Percentiles rank a stretch among this genome's conserved stretches.
Conservation (phyloP, 1,140 invertebrate species). For the Solen grandis region DNA sequence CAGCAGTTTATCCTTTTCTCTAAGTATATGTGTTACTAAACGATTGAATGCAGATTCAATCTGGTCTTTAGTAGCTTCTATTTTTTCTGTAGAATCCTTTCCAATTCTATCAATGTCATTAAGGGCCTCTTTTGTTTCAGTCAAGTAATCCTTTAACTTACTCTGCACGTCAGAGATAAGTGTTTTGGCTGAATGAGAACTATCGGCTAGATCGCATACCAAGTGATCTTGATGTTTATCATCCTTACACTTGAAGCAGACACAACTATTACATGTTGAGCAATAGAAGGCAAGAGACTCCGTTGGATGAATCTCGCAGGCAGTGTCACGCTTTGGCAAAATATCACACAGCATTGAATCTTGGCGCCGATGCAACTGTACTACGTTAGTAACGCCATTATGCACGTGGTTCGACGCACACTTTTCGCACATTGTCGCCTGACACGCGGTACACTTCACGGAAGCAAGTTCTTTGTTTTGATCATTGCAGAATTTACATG, state of each 20-base stretch:
- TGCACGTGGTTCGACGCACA: conserved; percentile 38
- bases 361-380: conserved; percentile 40
- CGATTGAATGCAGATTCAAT: conserved; percentile 31
- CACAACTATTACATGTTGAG: conserved; percentile 5
- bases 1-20: conserved; percentile 30
- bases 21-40: conserved; percentile 16
- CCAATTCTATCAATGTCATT: conserved; percentile 44
- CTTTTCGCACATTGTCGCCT: conserved; percentile 40
- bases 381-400: conserved; percentile 45
- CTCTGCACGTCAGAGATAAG: conserved; percentile 31
- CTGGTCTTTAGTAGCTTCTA: conserved; percentile 23
- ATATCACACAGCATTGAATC: conserved; percentile 47
- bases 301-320: conserved; percentile 27
- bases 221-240: conserved; percentile 28
- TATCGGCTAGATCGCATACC: conserved; percentile 33
- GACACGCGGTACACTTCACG: conserved; percentile 33
- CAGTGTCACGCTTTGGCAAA: conserved; percentile 33
- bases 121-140: conserved; percentile 36
- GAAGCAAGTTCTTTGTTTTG: conserved; percentile 28
- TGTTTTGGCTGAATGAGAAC: conserved; percentile 18
- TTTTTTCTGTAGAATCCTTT: conserved; percentile 27
- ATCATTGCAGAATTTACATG: conserved; percentile 48
- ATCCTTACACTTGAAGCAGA: conserved; percentile 43
- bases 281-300: conserved; percentile 33
- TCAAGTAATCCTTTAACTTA: conserved; percentile 35